Percentiles rank a stretch among this genome's conserved stretches.
Conservation (phyloP, 2,888 invertebrate species). For the Ichneumoninae sp. region DNA sequence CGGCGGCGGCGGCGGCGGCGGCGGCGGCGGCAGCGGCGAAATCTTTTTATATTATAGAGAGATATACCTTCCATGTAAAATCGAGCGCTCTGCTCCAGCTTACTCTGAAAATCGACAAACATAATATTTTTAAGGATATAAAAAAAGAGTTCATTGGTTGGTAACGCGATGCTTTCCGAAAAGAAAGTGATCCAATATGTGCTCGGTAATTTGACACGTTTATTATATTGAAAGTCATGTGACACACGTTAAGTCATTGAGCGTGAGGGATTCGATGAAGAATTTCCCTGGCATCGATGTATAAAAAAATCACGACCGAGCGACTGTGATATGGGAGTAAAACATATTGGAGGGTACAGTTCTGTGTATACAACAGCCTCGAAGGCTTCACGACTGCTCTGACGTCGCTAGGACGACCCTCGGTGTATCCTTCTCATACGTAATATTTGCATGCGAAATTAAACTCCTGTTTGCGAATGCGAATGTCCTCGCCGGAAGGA, state of each 20-base stretch:
- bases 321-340: conserved; percentile 55
- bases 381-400: conserved; percentile 31
- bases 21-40: too few species aligned
- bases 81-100: too few species aligned
- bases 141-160: conserved; percentile 25
- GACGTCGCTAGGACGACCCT: conserved; percentile 55
- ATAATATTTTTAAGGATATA: background rate
- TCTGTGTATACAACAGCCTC: conserved; percentile 36
- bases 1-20: too few species aligned
- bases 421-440: conserved; percentile 66
- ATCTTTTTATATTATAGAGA: too few species aligned
- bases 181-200: conserved; percentile 33
- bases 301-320: conserved; percentile 66
- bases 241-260: conserved; percentile 51
- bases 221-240: conserved; percentile 65
- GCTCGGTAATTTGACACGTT: conserved; percentile 61
- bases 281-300: conserved; percentile 39
- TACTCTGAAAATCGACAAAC: too few species aligned
- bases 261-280: conserved; percentile 47
- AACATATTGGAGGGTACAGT: conserved; percentile 22
- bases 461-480: conserved; percentile 83
- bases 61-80: too few species aligned
- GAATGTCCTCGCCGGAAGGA: conserved; percentile 73
- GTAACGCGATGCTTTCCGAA: conserved; percentile 47
- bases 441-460: conserved; percentile 84